Base-by-base conservation (phyloP, 2,797 vertebrate species). In the Odontamblyopus lacepedii region DNA sequence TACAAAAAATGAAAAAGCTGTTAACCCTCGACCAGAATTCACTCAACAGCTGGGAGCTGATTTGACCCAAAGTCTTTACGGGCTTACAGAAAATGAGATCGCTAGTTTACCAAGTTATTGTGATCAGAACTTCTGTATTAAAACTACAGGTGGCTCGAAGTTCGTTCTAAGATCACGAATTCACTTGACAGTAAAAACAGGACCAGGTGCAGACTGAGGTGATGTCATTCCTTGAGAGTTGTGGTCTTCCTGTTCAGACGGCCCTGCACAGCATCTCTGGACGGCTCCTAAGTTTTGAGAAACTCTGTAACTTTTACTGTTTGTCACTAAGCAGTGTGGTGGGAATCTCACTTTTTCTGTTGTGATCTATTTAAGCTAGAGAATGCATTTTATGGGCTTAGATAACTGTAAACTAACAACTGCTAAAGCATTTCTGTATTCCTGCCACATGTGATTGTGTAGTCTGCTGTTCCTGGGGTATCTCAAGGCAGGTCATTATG, bases 121-220 rank as follows among this genome's bases (percentile, higher is more conserved):
- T 0, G 96, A 98, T 72, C 95, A 97, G 80, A 97, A 98, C 83
- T 95, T 96, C 73, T 84, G 88, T 0, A 70, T 96, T 63, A 1
- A 56, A 0, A 56, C 81, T 13, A 55, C 61, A 6, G 75, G 84
- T 11, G 76, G 84, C 0, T 41, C 26, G 0, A 91, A 95, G 5
- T 96, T 85, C 0, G 83, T 97, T 68, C 87, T 98, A 97, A 97
- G 84, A 90, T 97, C 70, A 93, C 85, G 82, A 97, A 96, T 75
- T 82, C 88, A 0, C 77, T 82, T 9, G 85, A 93, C 35, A 97
- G 96, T 80, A 78, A 70, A 76, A 60, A 92, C 29, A 60, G 83
- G 0, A 83, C 88, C 1, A 94, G 67, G 76, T 82, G 0, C 96
- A 96, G 86, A 95, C 90, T 2, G 71, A n/a, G 0, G 70, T 85